Percentiles rank a stretch among this genome's conserved stretches.
phyloP scores from a whole-genome alignment of 92 coral and sea anemone species.

The Pocillopora meandrina region DNA sequence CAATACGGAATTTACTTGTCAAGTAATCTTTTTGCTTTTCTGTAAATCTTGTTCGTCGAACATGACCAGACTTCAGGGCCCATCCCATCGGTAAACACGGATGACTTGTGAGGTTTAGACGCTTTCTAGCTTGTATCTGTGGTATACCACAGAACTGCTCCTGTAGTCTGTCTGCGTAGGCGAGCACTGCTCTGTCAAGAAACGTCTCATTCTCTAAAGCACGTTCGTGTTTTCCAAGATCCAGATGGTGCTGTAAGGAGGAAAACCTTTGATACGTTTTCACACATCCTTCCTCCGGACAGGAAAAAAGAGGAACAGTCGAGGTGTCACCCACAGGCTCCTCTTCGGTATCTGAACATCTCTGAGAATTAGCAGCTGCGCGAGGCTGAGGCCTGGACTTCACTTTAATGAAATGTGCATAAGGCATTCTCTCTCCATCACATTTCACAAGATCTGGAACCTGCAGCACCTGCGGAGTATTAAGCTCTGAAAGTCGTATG shows the following conservation, averaged over 20 bases:
- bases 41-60: slow-evolving; percentile 41
- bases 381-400: slow-evolving; percentile 33
- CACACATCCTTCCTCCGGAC: slow-evolving; percentile 76
- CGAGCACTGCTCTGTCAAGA: slow-evolving; percentile 64
- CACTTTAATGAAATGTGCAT: slow-evolving; percentile 23
- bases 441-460: slow-evolving; percentile 12
- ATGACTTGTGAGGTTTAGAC: slow-evolving; percentile 6
- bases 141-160: slow-evolving; percentile 31
- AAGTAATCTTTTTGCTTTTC: slow-evolving; percentile 62
- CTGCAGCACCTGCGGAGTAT: slow-evolving; percentile 14
- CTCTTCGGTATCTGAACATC: slow-evolving; percentile 37
- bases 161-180: slow-evolving; percentile 58
- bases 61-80: slow-evolving; percentile 64
- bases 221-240: slow-evolving; percentile 61
- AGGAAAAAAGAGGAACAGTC: slow-evolving; percentile 37
- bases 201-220: slow-evolving; percentile 68
- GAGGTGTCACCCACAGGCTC: slow-evolving; percentile 45
- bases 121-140: slow-evolving; percentile 21
- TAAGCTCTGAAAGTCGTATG: neutral
- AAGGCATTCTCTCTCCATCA: slow-evolving; percentile 4
- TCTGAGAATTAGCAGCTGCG: slow-evolving; percentile 16
- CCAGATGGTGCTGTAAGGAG: slow-evolving; percentile 67
- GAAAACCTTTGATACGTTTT: slow-evolving; percentile 61
- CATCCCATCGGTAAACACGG: slow-evolving; percentile 63
- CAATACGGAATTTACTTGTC: slow-evolving; percentile 48